Conservation (phyloP, 2,113 vertebrate species). For the Petromus typicus region DNA sequence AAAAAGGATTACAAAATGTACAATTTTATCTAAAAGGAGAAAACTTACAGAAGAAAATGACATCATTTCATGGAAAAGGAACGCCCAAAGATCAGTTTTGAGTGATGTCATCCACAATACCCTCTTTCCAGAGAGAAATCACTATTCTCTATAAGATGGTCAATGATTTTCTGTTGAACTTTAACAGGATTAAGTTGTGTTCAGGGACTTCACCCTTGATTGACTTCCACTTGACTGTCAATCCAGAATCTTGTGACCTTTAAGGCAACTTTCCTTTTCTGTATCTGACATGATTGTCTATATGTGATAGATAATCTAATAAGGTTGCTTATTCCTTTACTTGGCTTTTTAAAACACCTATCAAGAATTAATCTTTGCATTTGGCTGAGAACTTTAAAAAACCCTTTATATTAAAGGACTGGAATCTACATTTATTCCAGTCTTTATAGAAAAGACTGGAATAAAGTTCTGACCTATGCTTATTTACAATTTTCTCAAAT, state of each 20-base stretch:
- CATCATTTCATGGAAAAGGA: not conserved
- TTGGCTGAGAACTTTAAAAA: not conserved
- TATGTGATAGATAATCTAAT: conserved; percentile 43
- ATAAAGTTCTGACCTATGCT: too few species aligned
- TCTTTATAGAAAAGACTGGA: not conserved
- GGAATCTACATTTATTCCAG: too few species aligned
- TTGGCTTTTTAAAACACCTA: not conserved
- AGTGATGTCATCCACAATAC: not conserved
- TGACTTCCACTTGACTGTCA: conserved; percentile 38
- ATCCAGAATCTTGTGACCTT: conserved; percentile 47
- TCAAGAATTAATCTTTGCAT: not conserved
- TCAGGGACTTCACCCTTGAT: not conserved
- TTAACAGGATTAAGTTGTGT: conserved; percentile 34
- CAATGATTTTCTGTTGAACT: conserved; percentile 36
- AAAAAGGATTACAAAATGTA: not conserved
- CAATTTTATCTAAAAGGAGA: not conserved
- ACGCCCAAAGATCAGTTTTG: rapidly evolving
- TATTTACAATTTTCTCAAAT: not conserved
- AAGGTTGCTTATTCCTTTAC: not conserved
- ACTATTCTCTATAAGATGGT: conserved; percentile 22
- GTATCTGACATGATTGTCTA: conserved; percentile 1
- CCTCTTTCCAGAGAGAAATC: not conserved
- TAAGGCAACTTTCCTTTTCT: conserved; percentile 45
- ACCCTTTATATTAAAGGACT: not conserved
- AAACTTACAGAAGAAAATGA: not conserved